These are phyloP conservation scores for Latrodectus hesperus DNA, from an alignment of 2,888 invertebrate genomes.

Conservation along the genomic window DNA sequence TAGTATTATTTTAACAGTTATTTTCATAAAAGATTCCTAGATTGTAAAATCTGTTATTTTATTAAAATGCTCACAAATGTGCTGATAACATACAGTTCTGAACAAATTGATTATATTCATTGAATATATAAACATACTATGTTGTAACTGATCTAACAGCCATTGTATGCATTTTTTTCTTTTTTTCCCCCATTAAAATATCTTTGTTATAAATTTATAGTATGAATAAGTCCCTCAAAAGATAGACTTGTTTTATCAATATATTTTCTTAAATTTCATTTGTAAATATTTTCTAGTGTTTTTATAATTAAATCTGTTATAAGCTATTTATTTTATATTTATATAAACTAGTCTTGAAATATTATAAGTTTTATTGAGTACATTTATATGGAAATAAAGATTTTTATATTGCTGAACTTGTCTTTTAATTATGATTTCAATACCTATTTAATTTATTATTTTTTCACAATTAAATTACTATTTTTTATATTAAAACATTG, in stretches of 20 bases:
- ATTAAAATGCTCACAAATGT: not conserved
- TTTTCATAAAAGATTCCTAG: not conserved
- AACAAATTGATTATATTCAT: not conserved
- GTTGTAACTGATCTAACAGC: too few relatives aligned
- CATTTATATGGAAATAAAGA: conserved; percentile 36
- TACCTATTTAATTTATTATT: too few relatives aligned
- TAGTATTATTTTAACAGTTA: not conserved
- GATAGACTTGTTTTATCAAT: not conserved
- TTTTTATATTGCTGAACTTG: not conserved
- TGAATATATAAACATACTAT: too few relatives aligned
- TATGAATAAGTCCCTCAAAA: not conserved
- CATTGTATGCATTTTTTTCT: too few relatives aligned
- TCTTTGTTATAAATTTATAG: too few relatives aligned
- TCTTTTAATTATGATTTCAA: too few relatives aligned
- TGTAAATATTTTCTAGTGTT: conserved; percentile 48
- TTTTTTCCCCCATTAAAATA: too few relatives aligned
- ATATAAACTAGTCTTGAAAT: conserved; percentile 56
- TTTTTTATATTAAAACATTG: too few relatives aligned
- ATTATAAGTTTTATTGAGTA: conserved; percentile 42
- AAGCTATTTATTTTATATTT: conserved; percentile 40
- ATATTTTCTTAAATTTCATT: conserved; percentile 44
- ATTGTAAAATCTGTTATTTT: not conserved
- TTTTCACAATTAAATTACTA: too few relatives aligned
- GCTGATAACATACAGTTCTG: not conserved
- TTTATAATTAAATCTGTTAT: conserved; percentile 37